These are phyloP conservation scores for Lapara coniferarum DNA, from an alignment of 2,888 invertebrate genomes.

Conservation along the genomic window DNA sequence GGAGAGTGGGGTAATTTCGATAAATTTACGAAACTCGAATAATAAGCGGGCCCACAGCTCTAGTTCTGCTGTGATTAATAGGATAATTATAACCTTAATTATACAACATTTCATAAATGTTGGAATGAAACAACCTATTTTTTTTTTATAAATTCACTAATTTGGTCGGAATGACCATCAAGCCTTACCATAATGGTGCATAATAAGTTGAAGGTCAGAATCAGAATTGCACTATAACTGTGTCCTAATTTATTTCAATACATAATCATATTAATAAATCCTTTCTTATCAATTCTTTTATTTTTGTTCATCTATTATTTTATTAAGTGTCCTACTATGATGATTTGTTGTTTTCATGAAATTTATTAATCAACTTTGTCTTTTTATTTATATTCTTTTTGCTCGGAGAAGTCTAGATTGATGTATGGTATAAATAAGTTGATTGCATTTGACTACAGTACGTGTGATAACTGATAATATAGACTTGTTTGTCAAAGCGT, in stretches of 20 bases:
- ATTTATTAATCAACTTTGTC: not conserved
- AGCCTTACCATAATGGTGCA: not conserved
- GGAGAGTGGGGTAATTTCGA: constrained; percentile 14
- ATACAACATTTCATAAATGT: not conserved
- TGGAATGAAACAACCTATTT: not conserved
- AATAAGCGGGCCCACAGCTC: not conserved
- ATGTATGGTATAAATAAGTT: constrained; percentile 7
- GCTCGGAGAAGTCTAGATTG: not conserved
- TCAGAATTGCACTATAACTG: not conserved
- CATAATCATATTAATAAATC: not conserved
- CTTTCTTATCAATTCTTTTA: not conserved
- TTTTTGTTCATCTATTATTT: not conserved
- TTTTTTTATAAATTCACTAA: not conserved
- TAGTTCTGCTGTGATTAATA: not conserved
- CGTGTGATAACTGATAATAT: constrained; percentile 18
- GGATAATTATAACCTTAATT: not conserved
- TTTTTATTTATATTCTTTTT: not conserved
- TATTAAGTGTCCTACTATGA: not conserved
- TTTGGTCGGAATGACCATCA: not conserved
- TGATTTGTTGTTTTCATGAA: constrained; percentile 1
- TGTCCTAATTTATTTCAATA: constrained; percentile 1
- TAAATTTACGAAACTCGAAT: not conserved
- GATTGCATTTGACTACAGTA: constrained; percentile 10
- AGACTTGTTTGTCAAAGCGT: not conserved
- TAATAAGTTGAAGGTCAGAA: not conserved